Conservation (phyloP, 2,888 invertebrate genomes). For the Cryptus armator region DNA sequence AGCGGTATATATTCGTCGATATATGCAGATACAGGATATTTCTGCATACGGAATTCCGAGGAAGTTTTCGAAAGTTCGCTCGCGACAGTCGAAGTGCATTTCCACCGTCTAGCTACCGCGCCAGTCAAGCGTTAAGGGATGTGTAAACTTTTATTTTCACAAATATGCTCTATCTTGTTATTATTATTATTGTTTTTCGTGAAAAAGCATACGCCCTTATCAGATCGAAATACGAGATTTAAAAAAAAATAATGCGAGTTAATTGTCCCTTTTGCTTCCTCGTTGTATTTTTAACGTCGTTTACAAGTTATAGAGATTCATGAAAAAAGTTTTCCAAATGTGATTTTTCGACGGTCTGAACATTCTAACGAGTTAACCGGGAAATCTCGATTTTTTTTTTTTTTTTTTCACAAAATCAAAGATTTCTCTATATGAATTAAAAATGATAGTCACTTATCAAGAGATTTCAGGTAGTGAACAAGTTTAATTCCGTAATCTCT, state of each 20-base stretch:
- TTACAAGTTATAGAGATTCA: no score
- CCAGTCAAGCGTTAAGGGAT: conserved; percentile 31
- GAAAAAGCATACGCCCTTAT: background rate
- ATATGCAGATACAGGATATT: conserved; percentile 4
- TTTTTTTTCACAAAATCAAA: no score
- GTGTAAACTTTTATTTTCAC: conserved; percentile 5
- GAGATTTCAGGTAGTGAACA: conserved; percentile 1
- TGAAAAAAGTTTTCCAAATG: no score
- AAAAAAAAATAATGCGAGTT: no score
- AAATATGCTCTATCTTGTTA: conserved; percentile 12
- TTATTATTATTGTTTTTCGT: background rate
- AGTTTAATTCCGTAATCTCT: conserved; percentile 39
- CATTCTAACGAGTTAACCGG: no score
- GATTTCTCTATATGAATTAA: background rate
- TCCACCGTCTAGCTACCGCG: conserved; percentile 32
- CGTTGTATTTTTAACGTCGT: no score
- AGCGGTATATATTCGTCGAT: conserved; percentile 14
- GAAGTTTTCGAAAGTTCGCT: conserved; percentile 47
- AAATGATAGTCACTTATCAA: conserved; percentile 7
- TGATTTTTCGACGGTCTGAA: no score
- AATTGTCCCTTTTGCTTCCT: no score
- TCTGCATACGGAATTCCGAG: conserved; percentile 22
- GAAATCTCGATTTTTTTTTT: no score
- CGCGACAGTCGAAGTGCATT: conserved; percentile 49
- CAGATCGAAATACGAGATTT: background rate